These are phyloP conservation scores for Emydura subglobosa DNA, from an alignment of 2,113 vertebrate species.

Conservation along the genomic window DNA sequence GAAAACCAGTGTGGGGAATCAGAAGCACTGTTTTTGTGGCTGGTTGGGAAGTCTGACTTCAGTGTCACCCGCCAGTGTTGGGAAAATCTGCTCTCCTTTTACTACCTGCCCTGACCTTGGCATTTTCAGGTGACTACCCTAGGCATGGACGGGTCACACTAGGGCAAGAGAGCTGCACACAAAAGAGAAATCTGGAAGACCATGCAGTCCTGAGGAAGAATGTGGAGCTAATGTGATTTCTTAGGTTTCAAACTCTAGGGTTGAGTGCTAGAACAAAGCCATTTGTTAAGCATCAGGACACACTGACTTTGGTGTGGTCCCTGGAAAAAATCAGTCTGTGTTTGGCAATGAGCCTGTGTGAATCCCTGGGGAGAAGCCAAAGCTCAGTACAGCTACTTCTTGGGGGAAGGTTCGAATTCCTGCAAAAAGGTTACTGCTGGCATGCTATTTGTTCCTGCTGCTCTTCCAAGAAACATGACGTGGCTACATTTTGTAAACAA, in stretches of 20 bases:
- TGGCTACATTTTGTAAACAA: neutral
- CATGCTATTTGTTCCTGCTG: neutral
- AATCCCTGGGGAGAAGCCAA: neutral
- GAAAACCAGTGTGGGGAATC: too few relatives aligned
- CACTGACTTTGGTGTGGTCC: neutral
- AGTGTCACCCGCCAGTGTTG: too few relatives aligned
- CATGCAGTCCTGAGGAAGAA: neutral
- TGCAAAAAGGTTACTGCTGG: neutral
- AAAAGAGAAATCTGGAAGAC: neutral
- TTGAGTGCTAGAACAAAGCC: neutral
- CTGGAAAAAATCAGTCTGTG: neutral
- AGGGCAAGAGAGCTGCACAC: neutral
- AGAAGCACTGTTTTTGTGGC: too few relatives aligned
- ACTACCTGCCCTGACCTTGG: too few relatives aligned
- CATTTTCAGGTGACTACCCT: too few relatives aligned
- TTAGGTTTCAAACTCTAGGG: neutral
- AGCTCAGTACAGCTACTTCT: neutral
- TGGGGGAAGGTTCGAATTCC: neutral
- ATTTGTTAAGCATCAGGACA: neutral
- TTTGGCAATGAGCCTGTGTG: neutral
- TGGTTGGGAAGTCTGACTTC: too few relatives aligned
- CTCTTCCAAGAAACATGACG: neutral
- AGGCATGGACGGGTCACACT: too few relatives aligned
- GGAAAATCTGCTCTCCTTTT: too few relatives aligned
- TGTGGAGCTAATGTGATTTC: neutral